Evolutionary conservation across 2,888 invertebrate species (phyloP), one percentile per base, ranked within the genome.

Genomic region (Chorisops tibialis): DNA sequence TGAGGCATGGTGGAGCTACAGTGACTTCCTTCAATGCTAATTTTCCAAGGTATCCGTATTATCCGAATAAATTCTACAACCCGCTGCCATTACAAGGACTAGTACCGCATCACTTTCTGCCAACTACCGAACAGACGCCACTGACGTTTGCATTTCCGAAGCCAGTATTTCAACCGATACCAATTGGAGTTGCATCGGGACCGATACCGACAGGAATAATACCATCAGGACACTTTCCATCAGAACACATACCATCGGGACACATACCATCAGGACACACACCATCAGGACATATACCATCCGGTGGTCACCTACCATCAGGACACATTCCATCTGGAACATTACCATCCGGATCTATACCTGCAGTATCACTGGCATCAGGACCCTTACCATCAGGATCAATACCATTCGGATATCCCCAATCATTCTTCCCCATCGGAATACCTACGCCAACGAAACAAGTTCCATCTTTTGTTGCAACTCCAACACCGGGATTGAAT

Each of bases 11-110:
- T 11, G 63, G 61, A 14, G 65, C 65, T 12, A 30, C 61, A 30
- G 59, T 63, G 2, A 58, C 58, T 5, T 65, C 65, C 3, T 61
- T 56, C 22, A 65, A 52, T 59, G 63, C 59, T 1, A 65, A 61
- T 22, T 65, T 58, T 52, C 63, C 63, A 47, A 39, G 60, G 1
- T 59, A 59, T 47, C 64, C 64, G 1, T 45, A 61, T 14, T 51
- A 51, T 59, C n/a, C 22, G 9, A 5, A 6, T 11, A 61, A 59
- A 41, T 45, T 22, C 4, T 54, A 37, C 21, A 38, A 4, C 30
- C 9, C 30, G 7, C 1, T 30, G 9, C 30, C 30, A 5, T 30
- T 7, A 7, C 30, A 5, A 5, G 30, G 30, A 30, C n/a, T n/a
- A n/a, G 30, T 30, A 1, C 1, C 9, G 2, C 5, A 30, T 30